These are phyloP conservation scores for Catharus bicknelli DNA, from an alignment of 2,113 vertebrate genomes.

Conservation along the genomic window DNA sequence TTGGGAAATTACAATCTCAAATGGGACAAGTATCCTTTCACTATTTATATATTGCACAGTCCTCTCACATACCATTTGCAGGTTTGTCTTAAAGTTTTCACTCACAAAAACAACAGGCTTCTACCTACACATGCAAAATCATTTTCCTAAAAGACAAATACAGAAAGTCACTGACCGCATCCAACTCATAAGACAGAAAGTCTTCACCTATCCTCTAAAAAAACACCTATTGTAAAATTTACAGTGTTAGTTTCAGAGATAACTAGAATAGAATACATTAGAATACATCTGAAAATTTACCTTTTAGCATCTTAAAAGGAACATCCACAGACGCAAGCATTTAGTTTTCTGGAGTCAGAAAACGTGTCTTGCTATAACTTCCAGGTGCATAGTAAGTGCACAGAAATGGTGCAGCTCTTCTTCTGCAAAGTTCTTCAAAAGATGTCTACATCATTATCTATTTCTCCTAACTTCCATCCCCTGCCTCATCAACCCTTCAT, in stretches of 20 bases:
- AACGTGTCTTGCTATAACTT: background rate
- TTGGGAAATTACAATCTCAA: background rate
- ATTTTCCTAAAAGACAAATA: background rate
- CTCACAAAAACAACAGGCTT: background rate
- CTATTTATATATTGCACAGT: background rate
- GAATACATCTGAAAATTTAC: background rate
- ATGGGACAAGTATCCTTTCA: background rate
- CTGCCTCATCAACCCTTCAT: background rate
- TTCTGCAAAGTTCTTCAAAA: background rate
- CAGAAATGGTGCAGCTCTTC: background rate
- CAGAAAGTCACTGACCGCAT: background rate
- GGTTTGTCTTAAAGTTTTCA: background rate
- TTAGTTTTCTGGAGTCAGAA: background rate
- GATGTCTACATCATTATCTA: background rate
- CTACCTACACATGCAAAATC: background rate
- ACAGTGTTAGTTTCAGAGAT: background rate
- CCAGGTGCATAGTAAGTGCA: background rate
- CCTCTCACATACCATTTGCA: background rate
- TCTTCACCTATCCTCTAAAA: background rate
- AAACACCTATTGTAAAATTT: background rate
- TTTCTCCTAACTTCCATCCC: background rate
- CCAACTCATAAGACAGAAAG: background rate
- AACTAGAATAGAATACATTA: background rate
- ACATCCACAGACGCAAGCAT: background rate
- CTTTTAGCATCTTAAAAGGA: background rate